Evolutionary conservation across 30 jellyfish, hydroid and myxozoan species (phyloP).

Genomic region (Turritopsis dohrnii): DNA sequence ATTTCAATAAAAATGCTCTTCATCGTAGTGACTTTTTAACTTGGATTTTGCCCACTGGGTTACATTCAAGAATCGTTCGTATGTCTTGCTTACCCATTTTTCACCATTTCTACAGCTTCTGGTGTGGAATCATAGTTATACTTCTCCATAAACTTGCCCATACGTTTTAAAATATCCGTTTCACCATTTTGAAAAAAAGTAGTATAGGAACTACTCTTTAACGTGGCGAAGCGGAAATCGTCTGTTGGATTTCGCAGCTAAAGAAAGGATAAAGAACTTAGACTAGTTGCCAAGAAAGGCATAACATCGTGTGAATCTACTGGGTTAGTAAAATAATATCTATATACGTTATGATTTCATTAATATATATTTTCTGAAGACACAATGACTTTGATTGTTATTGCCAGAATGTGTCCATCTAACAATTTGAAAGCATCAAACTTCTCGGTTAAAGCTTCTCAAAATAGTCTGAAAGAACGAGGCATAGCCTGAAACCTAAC

Average conservation of each 20-base stretch:
- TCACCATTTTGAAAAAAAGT: slow-evolving; percentile 42
- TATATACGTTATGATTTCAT: background rate
- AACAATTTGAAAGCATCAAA: too few species aligned
- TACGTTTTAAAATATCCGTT: slow-evolving; percentile 35
- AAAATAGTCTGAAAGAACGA: too few species aligned
- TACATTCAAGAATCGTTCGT: too few species aligned
- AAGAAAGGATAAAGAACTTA: too few species aligned
- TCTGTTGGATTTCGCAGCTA: slow-evolving; percentile 68
- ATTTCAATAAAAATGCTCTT: too few species aligned
- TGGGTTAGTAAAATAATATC: background rate
- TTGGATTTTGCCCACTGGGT: too few species aligned
- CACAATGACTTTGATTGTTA: too few species aligned
- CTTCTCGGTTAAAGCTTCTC: too few species aligned
- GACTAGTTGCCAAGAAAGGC: background rate
- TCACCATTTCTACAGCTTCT: slow-evolving; percentile 50
- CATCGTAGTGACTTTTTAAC: too few species aligned
- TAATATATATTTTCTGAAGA: too few species aligned
- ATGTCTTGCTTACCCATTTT: slow-evolving; percentile 64
- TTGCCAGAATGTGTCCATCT: too few species aligned
- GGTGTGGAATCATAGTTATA: slow-evolving; percentile 35
- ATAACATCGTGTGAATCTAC: background rate
- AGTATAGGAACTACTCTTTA: slow-evolving; percentile 32
- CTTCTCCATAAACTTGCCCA: slow-evolving; percentile 57
- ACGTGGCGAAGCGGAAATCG: slow-evolving; percentile 57
- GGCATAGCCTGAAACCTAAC: too few species aligned